Conservation (phyloP, 2,888 invertebrate species). For the Parascotia fuliginaria region DNA sequence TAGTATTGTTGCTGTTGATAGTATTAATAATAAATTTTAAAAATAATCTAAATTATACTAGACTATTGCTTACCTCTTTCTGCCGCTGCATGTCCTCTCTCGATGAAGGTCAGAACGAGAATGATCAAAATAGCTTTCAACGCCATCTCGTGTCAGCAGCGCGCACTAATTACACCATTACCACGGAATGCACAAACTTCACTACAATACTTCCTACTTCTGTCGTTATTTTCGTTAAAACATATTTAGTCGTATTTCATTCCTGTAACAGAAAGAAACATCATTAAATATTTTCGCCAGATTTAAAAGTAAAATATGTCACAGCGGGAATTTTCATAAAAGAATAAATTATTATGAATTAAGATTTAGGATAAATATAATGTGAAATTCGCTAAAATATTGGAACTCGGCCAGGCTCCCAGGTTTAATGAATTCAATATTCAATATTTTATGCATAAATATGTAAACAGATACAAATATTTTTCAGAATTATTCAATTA, state of each 20-base stretch:
- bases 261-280: slow-evolving; percentile 43
- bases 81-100: slow-evolving; percentile 42
- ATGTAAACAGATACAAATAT: background rate
- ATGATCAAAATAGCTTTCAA: slow-evolving; percentile 49
- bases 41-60: too few species aligned
- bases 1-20: too few species aligned
- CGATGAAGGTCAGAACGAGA: slow-evolving; percentile 48
- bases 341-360: background rate
- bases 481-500: too few species aligned
- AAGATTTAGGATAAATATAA: background rate
- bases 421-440: background rate
- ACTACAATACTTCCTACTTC: slow-evolving; percentile 29
- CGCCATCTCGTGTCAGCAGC: slow-evolving; percentile 54
- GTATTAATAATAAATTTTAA: too few species aligned
- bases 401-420: background rate
- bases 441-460: background rate
- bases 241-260: slow-evolving; percentile 50
- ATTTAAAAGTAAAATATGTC: background rate
- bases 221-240: slow-evolving; percentile 34
- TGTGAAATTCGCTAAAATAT: background rate
- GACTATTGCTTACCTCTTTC: slow-evolving; percentile 65
- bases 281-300: background rate
- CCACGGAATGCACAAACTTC: slow-evolving; percentile 38
- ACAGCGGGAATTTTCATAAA: background rate
- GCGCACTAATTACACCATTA: slow-evolving; percentile 53